A percentile compares a stretch with the other conserved stretches of the same genome.
Conservation (phyloP, 2,797 vertebrate species). For the Vipera ursinii region DNA sequence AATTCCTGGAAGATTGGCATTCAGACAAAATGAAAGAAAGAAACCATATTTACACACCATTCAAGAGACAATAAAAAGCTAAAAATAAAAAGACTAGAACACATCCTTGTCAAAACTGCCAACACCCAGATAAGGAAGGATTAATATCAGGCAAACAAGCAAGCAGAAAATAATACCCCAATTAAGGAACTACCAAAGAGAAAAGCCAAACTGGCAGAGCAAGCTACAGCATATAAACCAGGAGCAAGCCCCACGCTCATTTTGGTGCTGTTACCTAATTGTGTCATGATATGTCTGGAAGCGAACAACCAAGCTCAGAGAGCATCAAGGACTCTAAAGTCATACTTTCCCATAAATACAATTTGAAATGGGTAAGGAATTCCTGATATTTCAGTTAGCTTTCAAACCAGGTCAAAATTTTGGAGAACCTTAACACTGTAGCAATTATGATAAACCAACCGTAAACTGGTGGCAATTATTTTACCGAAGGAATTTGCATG, state of each 20-base stretch:
- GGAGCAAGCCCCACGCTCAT: not conserved
- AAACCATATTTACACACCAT: not conserved
- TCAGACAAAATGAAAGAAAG: not conserved
- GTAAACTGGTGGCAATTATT: not conserved
- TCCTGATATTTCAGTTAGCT: conserved; percentile 48
- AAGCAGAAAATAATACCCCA: not conserved
- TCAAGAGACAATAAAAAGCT: not conserved
- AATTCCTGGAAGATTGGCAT: not conserved
- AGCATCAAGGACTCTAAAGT: not conserved
- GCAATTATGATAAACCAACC: not conserved
- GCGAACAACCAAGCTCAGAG: not conserved
- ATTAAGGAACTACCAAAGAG: not conserved
- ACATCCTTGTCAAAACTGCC: not conserved
- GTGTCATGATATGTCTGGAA: not conserved
- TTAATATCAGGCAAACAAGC: not conserved
- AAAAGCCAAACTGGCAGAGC: not conserved
- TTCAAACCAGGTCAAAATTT: conserved; percentile 18
- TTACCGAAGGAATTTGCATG: no score
- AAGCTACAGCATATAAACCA: not conserved
- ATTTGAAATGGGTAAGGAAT: not conserved
- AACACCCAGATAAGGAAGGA: not conserved
- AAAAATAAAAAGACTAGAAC: not conserved
- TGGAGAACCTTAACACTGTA: not conserved
- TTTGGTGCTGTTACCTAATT: not conserved
- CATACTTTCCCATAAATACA: conserved; percentile 34